These are phyloP conservation scores for Oryzias sinensis DNA, from an alignment of 2,797 vertebrate species.

Conservation along the genomic window DNA sequence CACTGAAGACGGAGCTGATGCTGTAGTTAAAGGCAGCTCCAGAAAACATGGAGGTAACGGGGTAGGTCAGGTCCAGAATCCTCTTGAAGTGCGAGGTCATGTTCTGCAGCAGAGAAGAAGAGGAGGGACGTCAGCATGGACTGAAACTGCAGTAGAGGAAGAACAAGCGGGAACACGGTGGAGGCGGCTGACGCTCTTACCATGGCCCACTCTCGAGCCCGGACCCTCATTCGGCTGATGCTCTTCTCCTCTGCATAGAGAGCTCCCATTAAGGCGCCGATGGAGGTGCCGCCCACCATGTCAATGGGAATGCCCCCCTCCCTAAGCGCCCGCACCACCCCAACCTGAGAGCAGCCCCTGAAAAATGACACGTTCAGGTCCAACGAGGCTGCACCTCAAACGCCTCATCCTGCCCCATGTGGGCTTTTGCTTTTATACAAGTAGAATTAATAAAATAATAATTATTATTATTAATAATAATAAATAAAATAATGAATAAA, in stretches of 20 bases:
- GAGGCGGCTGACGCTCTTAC: constrained; percentile 56
- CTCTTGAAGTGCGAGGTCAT: constrained; percentile 88
- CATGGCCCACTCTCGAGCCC: constrained; percentile 91
- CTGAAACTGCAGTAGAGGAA: neutral
- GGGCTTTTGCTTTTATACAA: too few relatives aligned
- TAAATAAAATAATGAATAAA: too few relatives aligned
- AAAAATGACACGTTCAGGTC: neutral
- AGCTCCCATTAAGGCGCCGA: constrained; percentile 90
- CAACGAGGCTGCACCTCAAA: neutral
- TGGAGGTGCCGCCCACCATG: constrained; percentile 91
- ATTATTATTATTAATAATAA: too few relatives aligned
- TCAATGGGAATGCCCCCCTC: constrained; percentile 90
- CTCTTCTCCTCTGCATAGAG: constrained; percentile 91
- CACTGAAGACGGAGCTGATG: constrained; percentile 83
- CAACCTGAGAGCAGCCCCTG: constrained; percentile 93
- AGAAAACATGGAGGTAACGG: constrained; percentile 94
- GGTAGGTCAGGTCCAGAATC: constrained; percentile 90
- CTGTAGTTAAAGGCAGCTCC: constrained; percentile 88
- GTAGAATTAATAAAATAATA: too few relatives aligned
- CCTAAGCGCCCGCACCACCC: constrained; percentile 84
- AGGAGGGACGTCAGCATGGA: neutral
- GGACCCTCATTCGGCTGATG: constrained; percentile 85
- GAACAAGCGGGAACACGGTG: too few relatives aligned
- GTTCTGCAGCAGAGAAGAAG: constrained; percentile 68
- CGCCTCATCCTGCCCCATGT: neutral